These are phyloP conservation scores for Spodoptera frugiperda DNA, from an alignment of 1,140 invertebrate species.

Conservation along the genomic window DNA sequence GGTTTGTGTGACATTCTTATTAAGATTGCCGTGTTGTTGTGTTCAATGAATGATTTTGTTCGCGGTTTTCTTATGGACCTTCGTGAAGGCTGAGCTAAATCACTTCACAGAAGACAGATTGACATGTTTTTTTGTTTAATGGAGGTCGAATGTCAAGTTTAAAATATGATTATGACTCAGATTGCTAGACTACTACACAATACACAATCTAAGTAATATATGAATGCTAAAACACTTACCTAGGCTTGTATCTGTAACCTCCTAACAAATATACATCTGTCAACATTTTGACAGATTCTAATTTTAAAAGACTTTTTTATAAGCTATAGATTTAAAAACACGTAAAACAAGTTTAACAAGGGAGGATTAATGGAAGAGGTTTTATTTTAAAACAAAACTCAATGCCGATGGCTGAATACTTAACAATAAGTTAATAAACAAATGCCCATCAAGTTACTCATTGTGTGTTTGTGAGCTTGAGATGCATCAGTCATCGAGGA, in stretches of 20 bases:
- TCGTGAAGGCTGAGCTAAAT: too few relatives aligned
- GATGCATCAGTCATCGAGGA: too few relatives aligned
- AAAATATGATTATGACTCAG: too few relatives aligned
- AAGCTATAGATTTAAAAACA: background rate
- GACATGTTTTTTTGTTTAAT: too few relatives aligned
- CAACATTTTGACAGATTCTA: too few relatives aligned
- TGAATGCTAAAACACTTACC: background rate
- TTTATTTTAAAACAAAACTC: background rate
- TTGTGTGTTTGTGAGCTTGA: background rate
- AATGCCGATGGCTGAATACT: background rate
- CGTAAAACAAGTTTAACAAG: background rate
- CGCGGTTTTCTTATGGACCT: background rate
- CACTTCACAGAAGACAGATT: too few relatives aligned
- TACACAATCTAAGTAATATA: background rate
- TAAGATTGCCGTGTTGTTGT: constrained; percentile 9
- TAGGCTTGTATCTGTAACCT: too few relatives aligned
- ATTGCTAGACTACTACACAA: background rate
- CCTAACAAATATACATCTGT: too few relatives aligned
- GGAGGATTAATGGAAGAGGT: background rate
- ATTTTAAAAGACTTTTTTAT: too few relatives aligned
- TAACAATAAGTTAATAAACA: background rate
- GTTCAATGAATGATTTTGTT: background rate
- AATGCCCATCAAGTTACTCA: background rate
- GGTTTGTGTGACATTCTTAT: constrained; percentile 40
- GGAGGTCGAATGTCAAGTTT: too few relatives aligned